These are phyloP conservation scores for Allophyes oxyacanthae DNA, from an alignment of 2,888 invertebrate species.

Conservation along the genomic window DNA sequence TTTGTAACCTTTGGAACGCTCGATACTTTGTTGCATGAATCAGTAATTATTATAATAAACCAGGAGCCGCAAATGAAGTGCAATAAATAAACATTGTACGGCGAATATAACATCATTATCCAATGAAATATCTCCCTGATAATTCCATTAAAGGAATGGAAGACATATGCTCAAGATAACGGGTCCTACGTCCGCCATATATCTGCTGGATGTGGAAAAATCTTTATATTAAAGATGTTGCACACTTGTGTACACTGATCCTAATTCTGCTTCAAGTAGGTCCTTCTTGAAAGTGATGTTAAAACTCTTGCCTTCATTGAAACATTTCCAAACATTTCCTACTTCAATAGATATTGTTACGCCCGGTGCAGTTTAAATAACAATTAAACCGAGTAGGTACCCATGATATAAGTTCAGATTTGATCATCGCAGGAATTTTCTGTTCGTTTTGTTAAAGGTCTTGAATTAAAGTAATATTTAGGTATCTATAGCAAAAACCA, in stretches of 20 bases:
- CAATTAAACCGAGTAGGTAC: no score
- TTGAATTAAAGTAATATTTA: no score
- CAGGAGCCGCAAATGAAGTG: slow-evolving; percentile 55
- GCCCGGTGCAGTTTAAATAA: no score
- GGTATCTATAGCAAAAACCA: no score
- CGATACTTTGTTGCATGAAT: background rate
- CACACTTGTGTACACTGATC: slow-evolving; percentile 39
- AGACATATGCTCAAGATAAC: slow-evolving; percentile 59
- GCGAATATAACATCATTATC: slow-evolving; percentile 58
- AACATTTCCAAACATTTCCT: no score
- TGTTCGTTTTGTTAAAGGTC: no score
- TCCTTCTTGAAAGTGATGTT: no score
- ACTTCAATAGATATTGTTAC: no score
- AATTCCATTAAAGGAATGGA: slow-evolving; percentile 67
- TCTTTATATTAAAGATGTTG: slow-evolving; percentile 49
- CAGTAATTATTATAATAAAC: slow-evolving; percentile 23
- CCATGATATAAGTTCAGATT: no score
- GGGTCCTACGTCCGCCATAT: slow-evolving; percentile 49
- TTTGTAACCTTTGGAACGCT: no score
- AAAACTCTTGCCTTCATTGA: no score
- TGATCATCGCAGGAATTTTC: no score
- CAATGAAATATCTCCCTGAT: slow-evolving; percentile 58
- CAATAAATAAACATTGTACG: slow-evolving; percentile 39
- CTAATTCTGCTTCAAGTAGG: background rate
- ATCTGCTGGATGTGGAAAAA: slow-evolving; percentile 55